These are phyloP conservation scores for Pangasius mekongensis DNA, from an alignment of 2,797 vertebrate species.

Conservation along the genomic window DNA sequence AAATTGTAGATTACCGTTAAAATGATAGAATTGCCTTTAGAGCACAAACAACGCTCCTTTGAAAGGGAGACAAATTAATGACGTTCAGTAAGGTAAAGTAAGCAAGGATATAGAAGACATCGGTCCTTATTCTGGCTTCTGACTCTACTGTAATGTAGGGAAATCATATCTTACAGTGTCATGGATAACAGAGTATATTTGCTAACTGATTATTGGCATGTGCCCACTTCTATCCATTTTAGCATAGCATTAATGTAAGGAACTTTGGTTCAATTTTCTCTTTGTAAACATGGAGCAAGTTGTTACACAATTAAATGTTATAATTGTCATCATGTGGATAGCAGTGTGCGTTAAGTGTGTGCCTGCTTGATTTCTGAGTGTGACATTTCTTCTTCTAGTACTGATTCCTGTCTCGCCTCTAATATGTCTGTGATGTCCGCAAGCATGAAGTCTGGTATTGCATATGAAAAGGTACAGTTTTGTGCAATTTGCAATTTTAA, in stretches of 20 bases:
- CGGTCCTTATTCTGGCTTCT: neutral
- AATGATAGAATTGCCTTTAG: neutral
- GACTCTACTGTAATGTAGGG: neutral
- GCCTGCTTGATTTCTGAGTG: neutral
- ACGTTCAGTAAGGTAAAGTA: neutral
- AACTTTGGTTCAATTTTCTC: neutral
- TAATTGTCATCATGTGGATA: neutral
- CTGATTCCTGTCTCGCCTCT: constrained; percentile 15
- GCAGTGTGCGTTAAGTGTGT: neutral
- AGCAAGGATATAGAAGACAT: neutral
- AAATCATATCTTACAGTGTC: neutral
- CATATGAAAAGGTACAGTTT: constrained; percentile 68
- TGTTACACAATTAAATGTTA: neutral
- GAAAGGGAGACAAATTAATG: neutral
- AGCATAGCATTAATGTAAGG: neutral
- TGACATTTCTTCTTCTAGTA: constrained; percentile 41
- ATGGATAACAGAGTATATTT: neutral
- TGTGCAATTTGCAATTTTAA: neutral
- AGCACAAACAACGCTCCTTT: neutral
- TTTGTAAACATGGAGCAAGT: neutral
- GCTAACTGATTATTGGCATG: neutral
- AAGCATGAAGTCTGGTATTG: constrained; percentile 64
- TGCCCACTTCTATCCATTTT: neutral
- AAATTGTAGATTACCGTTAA: neutral
- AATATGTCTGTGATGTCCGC: constrained; percentile 1